Conservation (phyloP, 2,797 vertebrate genomes). For the Momotus momota region DNA sequence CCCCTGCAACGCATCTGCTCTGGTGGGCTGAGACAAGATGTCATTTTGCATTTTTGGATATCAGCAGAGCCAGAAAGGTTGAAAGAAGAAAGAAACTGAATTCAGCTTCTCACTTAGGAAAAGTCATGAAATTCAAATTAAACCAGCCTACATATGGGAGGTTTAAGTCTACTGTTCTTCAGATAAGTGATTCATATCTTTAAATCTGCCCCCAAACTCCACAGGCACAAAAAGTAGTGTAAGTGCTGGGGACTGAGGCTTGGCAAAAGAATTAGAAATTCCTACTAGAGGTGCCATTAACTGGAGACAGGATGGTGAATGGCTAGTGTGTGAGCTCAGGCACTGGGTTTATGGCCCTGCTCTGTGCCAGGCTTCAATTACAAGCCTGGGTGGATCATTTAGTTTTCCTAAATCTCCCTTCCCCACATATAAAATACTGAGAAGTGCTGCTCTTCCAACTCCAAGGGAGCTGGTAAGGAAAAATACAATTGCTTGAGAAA, state of each 20-base stretch:
- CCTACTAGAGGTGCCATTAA: not conserved
- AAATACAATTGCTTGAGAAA: not conserved
- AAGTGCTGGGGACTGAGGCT: not conserved
- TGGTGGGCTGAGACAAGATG: constrained; percentile 70
- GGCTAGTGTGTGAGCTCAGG: not conserved
- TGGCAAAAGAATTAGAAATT: not conserved
- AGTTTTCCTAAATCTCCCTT: not conserved
- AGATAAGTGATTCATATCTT: constrained; percentile 60
- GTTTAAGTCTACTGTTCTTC: constrained; percentile 46
- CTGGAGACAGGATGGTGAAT: not conserved
- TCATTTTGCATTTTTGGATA: constrained; percentile 67
- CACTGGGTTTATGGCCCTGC: not conserved
- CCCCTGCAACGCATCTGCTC: constrained; percentile 57
- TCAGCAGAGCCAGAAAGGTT: constrained; percentile 53
- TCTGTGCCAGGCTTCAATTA: not conserved
- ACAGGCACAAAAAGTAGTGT: not conserved
- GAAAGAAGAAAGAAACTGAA: constrained; percentile 49
- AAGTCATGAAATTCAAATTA: constrained; percentile 73
- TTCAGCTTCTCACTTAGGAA: constrained; percentile 62
- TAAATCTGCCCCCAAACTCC: constrained; percentile 47
- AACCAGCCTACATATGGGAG: constrained; percentile 53
- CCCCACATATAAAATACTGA: not conserved
- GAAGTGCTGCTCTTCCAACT: not conserved
- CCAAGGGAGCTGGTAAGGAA: not conserved
- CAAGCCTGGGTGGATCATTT: not conserved